Conservation (phyloP, 2,797 vertebrate genomes). For the Myotis pilosus region DNA sequence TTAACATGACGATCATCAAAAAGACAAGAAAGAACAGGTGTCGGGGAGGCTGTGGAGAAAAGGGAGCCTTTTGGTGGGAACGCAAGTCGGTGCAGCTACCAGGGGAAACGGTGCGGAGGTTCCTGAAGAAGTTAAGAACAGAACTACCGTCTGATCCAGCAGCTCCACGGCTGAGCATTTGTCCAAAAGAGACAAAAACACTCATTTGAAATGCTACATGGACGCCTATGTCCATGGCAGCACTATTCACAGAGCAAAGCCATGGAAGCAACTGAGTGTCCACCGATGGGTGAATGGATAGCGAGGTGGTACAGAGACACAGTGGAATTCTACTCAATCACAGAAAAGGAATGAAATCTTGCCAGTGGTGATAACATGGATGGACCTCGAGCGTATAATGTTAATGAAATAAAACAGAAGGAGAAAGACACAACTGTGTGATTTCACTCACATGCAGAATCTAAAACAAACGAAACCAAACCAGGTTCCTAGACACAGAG, state of each 20-base stretch:
- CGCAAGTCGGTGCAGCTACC: neutral
- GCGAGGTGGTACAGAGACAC: rapidly evolving
- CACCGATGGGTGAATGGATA: neutral
- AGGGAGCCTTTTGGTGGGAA: neutral
- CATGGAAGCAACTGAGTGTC: rapidly evolving
- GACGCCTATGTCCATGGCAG: neutral
- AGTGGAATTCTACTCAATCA: neutral
- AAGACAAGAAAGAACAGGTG: neutral
- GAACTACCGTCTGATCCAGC: neutral
- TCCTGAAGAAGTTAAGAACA: neutral
- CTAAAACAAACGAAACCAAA: neutral
- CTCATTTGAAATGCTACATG: neutral
- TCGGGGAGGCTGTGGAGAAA: neutral
- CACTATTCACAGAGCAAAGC: neutral
- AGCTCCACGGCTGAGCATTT: neutral
- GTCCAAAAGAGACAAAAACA: neutral
- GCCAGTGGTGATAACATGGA: neutral
- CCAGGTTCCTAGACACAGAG: neutral
- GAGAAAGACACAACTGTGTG: neutral
- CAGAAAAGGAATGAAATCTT: no score
- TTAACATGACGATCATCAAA: neutral
- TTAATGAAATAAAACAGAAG: neutral
- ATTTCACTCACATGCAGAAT: neutral
- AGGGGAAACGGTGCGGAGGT: no score
- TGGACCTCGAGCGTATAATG: rapidly evolving